Percentiles rank a stretch among this genome's conserved stretches.
These are phyloP conservation scores for Scaptodrosophila lebanonensis DNA, from an alignment of 1,140 invertebrate species.

Conservation along the genomic window DNA sequence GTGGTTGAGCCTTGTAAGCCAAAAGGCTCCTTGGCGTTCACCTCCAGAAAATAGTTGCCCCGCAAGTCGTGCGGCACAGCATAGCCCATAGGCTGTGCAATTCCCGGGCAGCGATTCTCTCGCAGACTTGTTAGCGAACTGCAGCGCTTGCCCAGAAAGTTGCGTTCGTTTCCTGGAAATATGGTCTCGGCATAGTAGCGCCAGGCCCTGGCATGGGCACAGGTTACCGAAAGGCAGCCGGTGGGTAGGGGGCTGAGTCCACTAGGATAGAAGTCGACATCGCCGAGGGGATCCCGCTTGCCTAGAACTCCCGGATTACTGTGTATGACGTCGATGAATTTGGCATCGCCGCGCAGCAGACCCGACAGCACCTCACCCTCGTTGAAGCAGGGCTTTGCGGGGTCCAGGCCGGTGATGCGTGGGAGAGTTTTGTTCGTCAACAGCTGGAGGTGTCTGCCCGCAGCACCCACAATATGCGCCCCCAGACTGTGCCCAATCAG, in stretches of 20 bases:
- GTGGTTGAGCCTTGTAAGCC: conserved; percentile 15
- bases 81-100: conserved; percentile 34
- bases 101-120: conserved; percentile 17
- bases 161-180: conserved; percentile 53
- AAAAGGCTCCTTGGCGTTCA: conserved; percentile 40
- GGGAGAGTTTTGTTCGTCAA: conserved; percentile 63
- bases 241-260: conserved; percentile 77
- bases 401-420: conserved; percentile 84
- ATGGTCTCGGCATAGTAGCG: conserved; percentile 82
- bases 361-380: conserved; percentile 77
- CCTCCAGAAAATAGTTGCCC: conserved; percentile 67
- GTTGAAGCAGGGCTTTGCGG: conserved; percentile 83
- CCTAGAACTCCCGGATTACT: conserved; percentile 85
- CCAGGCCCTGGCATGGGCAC: conserved; percentile 82
- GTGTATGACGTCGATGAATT: conserved; percentile 85
- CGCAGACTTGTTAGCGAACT: conserved; percentile 27
- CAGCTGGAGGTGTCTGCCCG: conserved; percentile 76
- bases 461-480: conserved; percentile 79
- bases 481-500: conserved; percentile 77
- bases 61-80: conserved; percentile 10
- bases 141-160: conserved; percentile 58
- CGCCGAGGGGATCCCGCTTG: conserved; percentile 76
- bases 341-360: conserved; percentile 78
- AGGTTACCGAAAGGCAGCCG: conserved; percentile 79
- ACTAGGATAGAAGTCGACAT: conserved; percentile 86